phyloP scores from a whole-genome alignment of 2,797 vertebrate genomes.

The Alca torda region DNA sequence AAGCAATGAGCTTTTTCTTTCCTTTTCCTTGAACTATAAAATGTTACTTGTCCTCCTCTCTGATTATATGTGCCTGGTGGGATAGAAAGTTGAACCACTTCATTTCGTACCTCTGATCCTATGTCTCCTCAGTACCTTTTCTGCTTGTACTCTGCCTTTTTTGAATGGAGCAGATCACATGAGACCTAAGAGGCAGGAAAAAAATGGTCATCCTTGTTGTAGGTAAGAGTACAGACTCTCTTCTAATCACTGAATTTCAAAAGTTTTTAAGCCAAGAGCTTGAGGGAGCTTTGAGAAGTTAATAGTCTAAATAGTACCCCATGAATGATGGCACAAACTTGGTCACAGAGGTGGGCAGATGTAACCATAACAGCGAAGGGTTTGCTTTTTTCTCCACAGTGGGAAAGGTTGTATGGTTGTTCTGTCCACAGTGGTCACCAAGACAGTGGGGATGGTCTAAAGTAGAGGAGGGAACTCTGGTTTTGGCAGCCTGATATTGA shows the following conservation, averaged over 20 bases:
- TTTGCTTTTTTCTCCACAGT: background rate
- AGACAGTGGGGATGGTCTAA: background rate
- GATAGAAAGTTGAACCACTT: background rate
- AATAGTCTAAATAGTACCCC: background rate
- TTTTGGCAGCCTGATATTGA: background rate
- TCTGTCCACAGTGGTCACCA: background rate
- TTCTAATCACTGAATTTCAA: background rate
- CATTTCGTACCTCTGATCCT: background rate
- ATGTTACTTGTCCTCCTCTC: background rate
- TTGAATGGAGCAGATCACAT: background rate
- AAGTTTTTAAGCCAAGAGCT: background rate
- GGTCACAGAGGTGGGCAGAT: background rate
- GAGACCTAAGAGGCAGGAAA: background rate
- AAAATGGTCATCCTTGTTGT: background rate
- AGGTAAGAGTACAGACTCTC: background rate
- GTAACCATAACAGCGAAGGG: background rate
- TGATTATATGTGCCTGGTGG: background rate
- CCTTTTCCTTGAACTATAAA: background rate
- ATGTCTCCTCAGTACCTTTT: background rate
- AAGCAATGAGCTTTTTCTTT: background rate
- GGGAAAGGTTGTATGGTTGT: background rate
- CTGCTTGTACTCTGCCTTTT: background rate
- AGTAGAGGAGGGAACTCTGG: background rate
- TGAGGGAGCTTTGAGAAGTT: background rate
- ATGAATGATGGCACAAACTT: background rate